These are phyloP conservation scores for Tubiluchus corallicola DNA, from an alignment of 2,888 invertebrate species.

Conservation along the genomic window DNA sequence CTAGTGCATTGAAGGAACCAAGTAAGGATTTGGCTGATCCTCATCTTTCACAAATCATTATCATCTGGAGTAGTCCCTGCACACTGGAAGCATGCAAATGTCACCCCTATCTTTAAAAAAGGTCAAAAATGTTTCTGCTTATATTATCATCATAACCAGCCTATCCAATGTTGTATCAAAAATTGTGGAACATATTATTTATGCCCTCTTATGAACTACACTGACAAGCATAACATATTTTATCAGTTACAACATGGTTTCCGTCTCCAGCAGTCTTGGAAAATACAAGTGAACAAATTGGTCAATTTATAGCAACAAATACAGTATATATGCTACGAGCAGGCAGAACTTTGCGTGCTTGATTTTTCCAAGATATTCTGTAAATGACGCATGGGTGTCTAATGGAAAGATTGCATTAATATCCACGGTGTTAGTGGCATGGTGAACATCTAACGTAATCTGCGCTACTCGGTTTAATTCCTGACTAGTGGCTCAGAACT, in stretches of 20 bases:
- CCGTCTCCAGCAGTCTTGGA: not conserved
- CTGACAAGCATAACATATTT: not conserved
- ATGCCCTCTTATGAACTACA: no score
- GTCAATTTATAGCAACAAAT: not conserved
- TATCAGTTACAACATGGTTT: not conserved
- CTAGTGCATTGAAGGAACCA: no score
- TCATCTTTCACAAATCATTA: not conserved
- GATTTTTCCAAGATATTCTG: not conserved
- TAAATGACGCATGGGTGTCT: not conserved
- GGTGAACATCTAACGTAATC: no score
- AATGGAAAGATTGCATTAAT: not conserved
- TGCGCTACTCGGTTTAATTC: no score
- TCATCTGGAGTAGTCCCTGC: not conserved
- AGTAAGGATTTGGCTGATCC: no score
- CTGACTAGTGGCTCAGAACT: no score
- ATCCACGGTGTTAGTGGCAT: no score
- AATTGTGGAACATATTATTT: no score
- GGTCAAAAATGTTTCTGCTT: not conserved
- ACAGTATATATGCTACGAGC: not conserved
- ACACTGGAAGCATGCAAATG: not conserved
- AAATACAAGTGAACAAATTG: not conserved
- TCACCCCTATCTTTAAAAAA: slow-evolving; percentile 1
- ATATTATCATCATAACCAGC: not conserved
- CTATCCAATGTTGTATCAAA: not conserved
- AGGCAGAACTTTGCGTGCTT: not conserved